Conservation (phyloP, 2,888 invertebrate genomes). For the Leucophenga montana region DNA sequence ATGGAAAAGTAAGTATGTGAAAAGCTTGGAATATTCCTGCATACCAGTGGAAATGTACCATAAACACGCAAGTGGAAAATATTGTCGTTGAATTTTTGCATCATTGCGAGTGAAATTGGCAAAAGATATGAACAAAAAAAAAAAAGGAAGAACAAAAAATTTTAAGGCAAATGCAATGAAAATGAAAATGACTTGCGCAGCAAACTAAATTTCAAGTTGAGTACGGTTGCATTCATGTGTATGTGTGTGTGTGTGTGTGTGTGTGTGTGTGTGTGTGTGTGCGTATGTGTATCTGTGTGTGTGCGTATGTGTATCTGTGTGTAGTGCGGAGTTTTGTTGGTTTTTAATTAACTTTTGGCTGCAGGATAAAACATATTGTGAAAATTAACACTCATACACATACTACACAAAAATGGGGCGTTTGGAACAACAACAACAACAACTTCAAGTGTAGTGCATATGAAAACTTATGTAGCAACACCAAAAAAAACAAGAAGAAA, state of each 20-base stretch:
- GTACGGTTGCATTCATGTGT: slow-evolving; percentile 17
- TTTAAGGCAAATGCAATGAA: neutral
- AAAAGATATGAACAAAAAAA: neutral
- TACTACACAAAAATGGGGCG: slow-evolving; percentile 2
- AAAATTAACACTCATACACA: slow-evolving; percentile 63
- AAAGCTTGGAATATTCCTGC: neutral
- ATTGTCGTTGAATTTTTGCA: slow-evolving; percentile 11
- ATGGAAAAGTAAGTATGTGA: slow-evolving; percentile 2
- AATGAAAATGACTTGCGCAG: slow-evolving; percentile 47
- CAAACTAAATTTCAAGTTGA: slow-evolving; percentile 45
- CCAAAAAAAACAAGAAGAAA: neutral
- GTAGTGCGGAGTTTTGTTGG: slow-evolving; percentile 70
- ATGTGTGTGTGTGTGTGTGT: slow-evolving; percentile 31
- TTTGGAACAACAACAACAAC: too few relatives aligned
- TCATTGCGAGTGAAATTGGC: slow-evolving; percentile 7
- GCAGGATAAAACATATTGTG: slow-evolving; percentile 71
- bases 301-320: slow-evolving; percentile 28
- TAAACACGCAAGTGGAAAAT: slow-evolving; percentile 5
- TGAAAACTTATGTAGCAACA: neutral
- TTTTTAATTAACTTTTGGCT: slow-evolving; percentile 74
- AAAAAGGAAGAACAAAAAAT: slow-evolving; percentile 25
- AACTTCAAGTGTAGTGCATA: too few relatives aligned
- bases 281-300: slow-evolving; percentile 34
- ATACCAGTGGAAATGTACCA: neutral
- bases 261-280: slow-evolving; percentile 33